Evolutionary conservation across 2,797 vertebrate species (phyloP).

Genomic region (Sebastes cheni): DNA sequence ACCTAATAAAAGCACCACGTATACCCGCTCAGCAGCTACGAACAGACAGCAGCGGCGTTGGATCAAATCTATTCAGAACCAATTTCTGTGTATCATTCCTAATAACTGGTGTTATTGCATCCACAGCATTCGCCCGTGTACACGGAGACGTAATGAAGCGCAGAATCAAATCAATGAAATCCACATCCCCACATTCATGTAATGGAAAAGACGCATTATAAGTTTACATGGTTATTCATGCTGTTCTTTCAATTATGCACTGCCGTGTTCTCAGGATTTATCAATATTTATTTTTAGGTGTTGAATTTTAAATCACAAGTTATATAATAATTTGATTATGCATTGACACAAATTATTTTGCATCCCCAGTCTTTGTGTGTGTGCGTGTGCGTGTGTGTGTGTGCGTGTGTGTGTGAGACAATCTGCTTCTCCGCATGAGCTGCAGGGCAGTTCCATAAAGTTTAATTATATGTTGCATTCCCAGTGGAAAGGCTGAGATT

Average conservation of each 20-base stretch:
- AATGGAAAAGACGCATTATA: constrained; percentile 54
- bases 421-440: constrained; percentile 70
- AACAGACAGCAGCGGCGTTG: constrained; percentile 30
- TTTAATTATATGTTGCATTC: constrained; percentile 85
- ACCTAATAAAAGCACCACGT: constrained; percentile 48
- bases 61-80: constrained; percentile 50
- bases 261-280: constrained; percentile 60
- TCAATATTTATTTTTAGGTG: constrained; percentile 74
- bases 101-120: constrained; percentile 67
- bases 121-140: constrained; percentile 35
- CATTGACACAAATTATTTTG: constrained; percentile 70
- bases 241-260: constrained; percentile 64
- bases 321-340: constrained; percentile 77
- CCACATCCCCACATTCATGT: constrained; percentile 58
- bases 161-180: constrained; percentile 67
- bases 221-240: constrained; percentile 62
- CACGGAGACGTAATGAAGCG: constrained; percentile 59
- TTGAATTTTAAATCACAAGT: constrained; percentile 73
- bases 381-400: background rate
- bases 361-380: constrained; percentile 42
- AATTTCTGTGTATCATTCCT: constrained; percentile 56
- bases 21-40: constrained; percentile 24
- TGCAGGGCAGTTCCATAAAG: constrained; percentile 81
- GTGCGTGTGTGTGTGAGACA: constrained; percentile 31
- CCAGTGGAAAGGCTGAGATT: constrained; percentile 83